phyloP scores from a whole-genome alignment of 2,888 invertebrate genomes.

The Glyphotaelius pellucidus region DNA sequence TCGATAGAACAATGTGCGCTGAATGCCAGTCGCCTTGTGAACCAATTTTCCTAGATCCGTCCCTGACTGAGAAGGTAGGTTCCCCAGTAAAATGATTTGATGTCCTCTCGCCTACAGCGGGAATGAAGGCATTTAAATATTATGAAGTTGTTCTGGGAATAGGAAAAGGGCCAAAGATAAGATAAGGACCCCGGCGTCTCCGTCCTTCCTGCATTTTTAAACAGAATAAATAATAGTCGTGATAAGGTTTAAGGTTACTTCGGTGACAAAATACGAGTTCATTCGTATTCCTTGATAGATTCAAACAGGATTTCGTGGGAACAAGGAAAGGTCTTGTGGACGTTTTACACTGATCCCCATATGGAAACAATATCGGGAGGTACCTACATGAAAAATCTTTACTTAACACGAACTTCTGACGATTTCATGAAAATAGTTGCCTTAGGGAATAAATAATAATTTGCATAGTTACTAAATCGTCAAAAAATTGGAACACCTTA shows the following conservation, averaged over 20 bases:
- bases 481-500: no score
- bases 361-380: no score
- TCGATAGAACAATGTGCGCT: no score
- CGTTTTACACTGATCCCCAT: no score
- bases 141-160: slow-evolving; percentile 6
- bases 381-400: no score
- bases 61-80: no score
- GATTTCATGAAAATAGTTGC: no score
- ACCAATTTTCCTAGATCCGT: no score
- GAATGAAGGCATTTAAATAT: slow-evolving; percentile 10
- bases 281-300: neutral
- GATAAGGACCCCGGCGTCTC: neutral
- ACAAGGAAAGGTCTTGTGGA: neutral
- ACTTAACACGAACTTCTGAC: no score
- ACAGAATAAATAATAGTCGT: neutral
- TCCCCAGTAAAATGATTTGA: neutral
- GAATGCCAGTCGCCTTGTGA: no score
- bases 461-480: no score
- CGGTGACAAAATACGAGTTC: neutral
- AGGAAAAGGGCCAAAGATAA: neutral
- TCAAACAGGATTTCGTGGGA: neutral
- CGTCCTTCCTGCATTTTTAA: neutral
- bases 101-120: neutral
- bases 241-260: neutral
- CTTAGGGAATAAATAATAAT: no score